phyloP scores from a whole-genome alignment of 2,888 invertebrate genomes.

The Neoaliturus tenellus region DNA sequence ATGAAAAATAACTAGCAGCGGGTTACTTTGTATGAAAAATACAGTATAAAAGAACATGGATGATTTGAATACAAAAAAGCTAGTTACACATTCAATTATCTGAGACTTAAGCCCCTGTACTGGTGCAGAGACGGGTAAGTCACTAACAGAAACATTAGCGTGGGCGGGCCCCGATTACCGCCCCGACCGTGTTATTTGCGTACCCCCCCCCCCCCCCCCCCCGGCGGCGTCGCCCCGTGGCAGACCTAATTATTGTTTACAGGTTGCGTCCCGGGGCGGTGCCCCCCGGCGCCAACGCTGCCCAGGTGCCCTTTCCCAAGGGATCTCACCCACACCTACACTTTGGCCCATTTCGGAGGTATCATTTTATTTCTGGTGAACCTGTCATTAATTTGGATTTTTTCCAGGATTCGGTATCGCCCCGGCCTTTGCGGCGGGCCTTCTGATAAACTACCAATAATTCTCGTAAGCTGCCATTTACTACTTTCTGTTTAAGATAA shows the following conservation, averaged over 20 bases:
- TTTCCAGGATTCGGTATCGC: constrained; percentile 43
- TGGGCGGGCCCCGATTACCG: not conserved
- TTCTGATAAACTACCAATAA: constrained; percentile 25
- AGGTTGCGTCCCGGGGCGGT: not conserved
- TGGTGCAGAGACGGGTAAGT: constrained; percentile 31
- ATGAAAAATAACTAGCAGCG: too few species aligned
- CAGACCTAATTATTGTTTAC: constrained; percentile 47
- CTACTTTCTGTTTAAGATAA: constrained; percentile 24
- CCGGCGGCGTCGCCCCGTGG: not conserved
- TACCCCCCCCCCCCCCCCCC: not conserved
- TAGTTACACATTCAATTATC: too few species aligned
- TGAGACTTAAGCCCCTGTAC: too few species aligned
- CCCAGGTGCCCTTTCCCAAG: constrained; percentile 46
- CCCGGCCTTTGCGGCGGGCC: not conserved
- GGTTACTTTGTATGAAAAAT: too few species aligned
- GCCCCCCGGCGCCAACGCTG: not conserved
- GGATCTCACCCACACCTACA: constrained; percentile 43
- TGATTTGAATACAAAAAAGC: too few species aligned
- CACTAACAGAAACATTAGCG: constrained; percentile 17
- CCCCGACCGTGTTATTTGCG: constrained; percentile 10
- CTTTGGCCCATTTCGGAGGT: constrained; percentile 48
- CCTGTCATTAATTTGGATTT: constrained; percentile 52
- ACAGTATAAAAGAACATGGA: too few species aligned
- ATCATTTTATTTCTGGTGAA: constrained; percentile 51
- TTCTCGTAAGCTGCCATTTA: constrained; percentile 8